These are phyloP conservation scores for Scaeva pyrastri DNA, from an alignment of 2,888 invertebrate genomes.

Conservation along the genomic window DNA sequence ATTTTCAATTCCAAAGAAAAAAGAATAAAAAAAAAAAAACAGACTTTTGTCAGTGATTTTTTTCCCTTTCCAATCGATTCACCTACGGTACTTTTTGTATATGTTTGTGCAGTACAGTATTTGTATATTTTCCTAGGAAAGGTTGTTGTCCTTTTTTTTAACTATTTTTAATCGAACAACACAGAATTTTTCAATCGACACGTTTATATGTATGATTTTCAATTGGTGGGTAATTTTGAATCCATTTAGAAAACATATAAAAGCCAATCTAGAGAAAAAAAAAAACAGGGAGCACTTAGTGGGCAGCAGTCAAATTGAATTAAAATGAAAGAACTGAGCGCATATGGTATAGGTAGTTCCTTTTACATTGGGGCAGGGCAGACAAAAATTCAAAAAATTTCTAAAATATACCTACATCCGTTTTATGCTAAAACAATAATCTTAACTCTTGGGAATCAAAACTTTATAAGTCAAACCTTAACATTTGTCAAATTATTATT, in stretches of 20 bases:
- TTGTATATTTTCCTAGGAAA: too few relatives aligned
- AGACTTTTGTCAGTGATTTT: neutral
- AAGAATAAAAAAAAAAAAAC: too few relatives aligned
- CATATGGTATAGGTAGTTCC: neutral
- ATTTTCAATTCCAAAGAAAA: slow-evolving; percentile 5
- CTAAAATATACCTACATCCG: too few relatives aligned
- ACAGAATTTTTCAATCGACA: slow-evolving; percentile 7
- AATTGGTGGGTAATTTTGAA: slow-evolving; percentile 57
- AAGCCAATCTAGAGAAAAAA: neutral
- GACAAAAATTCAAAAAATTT: too few relatives aligned
- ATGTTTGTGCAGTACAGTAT: too few relatives aligned
- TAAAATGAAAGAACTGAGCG: neutral
- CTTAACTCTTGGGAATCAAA: too few relatives aligned
- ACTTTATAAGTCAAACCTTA: too few relatives aligned
- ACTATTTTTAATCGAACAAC: neutral
- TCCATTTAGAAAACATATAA: slow-evolving; percentile 19
- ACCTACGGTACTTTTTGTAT: too few relatives aligned
- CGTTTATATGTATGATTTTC: slow-evolving; percentile 38
- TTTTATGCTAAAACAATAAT: too few relatives aligned
- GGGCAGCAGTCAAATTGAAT: slow-evolving; percentile 12
- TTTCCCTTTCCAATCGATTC: neutral
- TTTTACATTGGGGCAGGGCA: neutral
- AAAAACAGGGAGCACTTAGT: neutral
- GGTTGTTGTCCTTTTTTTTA: neutral
- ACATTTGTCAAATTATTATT: too few relatives aligned